Evolutionary conservation across 35 echinoderm and acorn worm genomes (phyloP).

Genomic region (Ptychodera flava): DNA sequence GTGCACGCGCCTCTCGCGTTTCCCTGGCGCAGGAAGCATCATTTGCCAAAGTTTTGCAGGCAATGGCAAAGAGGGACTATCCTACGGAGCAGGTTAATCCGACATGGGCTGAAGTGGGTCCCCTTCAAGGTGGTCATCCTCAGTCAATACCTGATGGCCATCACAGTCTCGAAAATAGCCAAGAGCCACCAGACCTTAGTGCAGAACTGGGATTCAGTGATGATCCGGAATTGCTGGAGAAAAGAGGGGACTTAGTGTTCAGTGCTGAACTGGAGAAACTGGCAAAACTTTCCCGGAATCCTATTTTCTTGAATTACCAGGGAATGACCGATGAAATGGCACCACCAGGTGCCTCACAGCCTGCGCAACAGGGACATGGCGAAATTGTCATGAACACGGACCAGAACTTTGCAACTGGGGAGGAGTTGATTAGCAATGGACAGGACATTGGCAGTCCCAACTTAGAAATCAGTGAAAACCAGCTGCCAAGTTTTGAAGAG

Average conservation of each 20-base stretch:
- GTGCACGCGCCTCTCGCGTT: not conserved
- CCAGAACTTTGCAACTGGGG: not conserved
- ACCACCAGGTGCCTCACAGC: not conserved
- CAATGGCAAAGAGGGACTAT: not conserved
- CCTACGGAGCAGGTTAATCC: not conserved
- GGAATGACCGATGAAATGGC: not conserved
- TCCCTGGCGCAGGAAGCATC: not conserved
- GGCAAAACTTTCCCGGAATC: constrained; percentile 72
- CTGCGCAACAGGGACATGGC: not conserved
- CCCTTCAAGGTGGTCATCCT: not conserved
- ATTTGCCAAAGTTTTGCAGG: not conserved
- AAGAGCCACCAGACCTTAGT: not conserved
- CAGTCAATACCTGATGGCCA: not conserved
- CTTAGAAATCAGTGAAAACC: not conserved
- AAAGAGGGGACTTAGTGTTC: constrained; percentile 23
- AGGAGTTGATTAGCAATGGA: not conserved
- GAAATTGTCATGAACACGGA: not conserved
- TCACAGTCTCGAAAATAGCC: not conserved
- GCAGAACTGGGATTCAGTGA: not conserved
- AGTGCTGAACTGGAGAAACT: constrained; percentile 96
- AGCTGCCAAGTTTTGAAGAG: not conserved
- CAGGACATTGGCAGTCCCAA: not conserved
- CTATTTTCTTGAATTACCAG: not conserved
- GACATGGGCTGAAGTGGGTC: not conserved
- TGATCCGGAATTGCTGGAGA: not conserved